phyloP scores from a whole-genome alignment of 2,797 vertebrate genomes.

The Scolopax rusticola region DNA sequence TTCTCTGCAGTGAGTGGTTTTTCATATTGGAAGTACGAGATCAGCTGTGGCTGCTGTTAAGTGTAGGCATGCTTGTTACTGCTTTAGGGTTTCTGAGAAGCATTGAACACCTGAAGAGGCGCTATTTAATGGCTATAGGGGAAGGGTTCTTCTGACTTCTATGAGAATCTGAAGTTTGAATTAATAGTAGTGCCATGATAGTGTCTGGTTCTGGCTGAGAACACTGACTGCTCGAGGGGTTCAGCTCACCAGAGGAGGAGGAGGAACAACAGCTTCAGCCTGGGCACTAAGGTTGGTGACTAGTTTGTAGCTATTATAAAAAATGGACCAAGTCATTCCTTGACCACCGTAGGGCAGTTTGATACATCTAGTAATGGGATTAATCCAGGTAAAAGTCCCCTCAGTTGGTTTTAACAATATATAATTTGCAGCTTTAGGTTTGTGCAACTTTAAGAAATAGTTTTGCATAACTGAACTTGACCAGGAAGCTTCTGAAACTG shows the following conservation, averaged over 20 bases:
- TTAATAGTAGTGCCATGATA: neutral
- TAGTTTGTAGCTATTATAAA: neutral
- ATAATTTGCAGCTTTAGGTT: neutral
- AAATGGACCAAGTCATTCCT: neutral
- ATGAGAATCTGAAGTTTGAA: neutral
- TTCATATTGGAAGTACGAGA: neutral
- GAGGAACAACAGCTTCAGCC: neutral
- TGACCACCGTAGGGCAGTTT: neutral
- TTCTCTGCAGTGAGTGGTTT: neutral
- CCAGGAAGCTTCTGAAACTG: neutral
- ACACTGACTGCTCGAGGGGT: neutral
- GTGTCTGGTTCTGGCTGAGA: neutral
- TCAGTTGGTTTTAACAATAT: neutral
- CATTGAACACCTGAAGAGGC: neutral
- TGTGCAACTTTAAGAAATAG: neutral
- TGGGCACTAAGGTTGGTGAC: neutral
- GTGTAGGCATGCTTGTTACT: neutral
- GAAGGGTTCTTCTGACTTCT: rapidly evolving
- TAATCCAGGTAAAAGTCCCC: neutral
- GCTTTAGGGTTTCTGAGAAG: neutral
- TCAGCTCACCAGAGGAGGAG: rapidly evolving
- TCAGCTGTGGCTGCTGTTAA: neutral
- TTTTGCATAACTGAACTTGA: neutral
- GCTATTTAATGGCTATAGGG: neutral
- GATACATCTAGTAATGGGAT: neutral